Evolutionary conservation across 2,888 invertebrate species (phyloP), one percentile per base, ranked within the genome.

Genomic region (Oligia strigilis): DNA sequence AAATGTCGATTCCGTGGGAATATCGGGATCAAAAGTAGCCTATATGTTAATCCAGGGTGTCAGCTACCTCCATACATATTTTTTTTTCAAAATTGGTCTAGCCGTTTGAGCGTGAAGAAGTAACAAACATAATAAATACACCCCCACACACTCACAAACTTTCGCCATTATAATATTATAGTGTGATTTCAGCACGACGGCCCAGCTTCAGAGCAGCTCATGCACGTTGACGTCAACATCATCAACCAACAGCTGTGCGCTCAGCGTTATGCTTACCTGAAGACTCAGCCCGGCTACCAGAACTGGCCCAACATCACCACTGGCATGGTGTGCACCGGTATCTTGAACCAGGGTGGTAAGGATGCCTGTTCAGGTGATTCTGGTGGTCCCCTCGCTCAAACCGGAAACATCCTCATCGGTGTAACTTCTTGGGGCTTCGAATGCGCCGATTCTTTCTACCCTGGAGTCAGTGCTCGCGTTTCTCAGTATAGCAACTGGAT

Each of bases 401-500:
- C 4, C 46, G 92, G 93, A 46, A 82, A 93, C 80, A 91, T 94
- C 77, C 81, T 97, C 72, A 94, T 97, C 85, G 97, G 97, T 43
- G 88, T 97, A 83, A 94, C 95, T 19, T 97, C 97, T 55, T 97
- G 97, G 95, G 97, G 97, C 86, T 94, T 90, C 83, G 92, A 94
- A 40, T 97, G 97, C 88, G 97, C 95, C 14, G 88, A 95, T 80
- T 88, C 92, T 2, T 86, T 87, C 85, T 97, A 96, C 90, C 97
- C 97, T 14, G 97, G 97, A 55, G 97, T 97, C 76, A 97, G 95
- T 88, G 94, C 95, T 14, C 95, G 97, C 62, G 96, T 97, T 83
- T 92, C 94, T 3, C 4, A 72, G 0, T 93, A 91, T 82, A 77
- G 90, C 1, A 80, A 91, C 77, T 96, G 96, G 96, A 94, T 96